Evolutionary conservation across 2,888 invertebrate species (phyloP), one percentile per base, ranked within the genome.

Genomic region (Macaria notata): DNA sequence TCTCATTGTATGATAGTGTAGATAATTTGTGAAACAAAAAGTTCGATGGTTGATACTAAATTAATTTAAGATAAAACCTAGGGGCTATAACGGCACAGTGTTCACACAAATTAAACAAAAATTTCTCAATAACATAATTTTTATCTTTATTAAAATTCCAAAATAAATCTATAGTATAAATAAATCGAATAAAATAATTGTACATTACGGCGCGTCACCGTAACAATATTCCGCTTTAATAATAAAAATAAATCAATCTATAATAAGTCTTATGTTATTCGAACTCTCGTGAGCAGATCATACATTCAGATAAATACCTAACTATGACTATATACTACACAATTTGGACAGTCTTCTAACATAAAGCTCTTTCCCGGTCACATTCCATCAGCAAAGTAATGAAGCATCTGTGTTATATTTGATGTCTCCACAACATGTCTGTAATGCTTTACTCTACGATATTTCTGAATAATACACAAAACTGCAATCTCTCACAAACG

Each of bases 111-210:
- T 4, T n/a, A 46, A 46, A 69, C 59, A 66, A 56, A 19, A 51
- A 43, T 56, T 43, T 9, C 42, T 66, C 53, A 69, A 76, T 77
- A 78, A 75, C 71, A 46, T 54, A 46, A 46, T 78, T 78, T 69
- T 63, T 69, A 70, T 36, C 4, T 84, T 83, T 81, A 80, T 81
- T 83, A 63, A 68, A 76, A 76, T 71, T 64, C 72, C 70, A 77
- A 80, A 76, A 69, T 66, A 71, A 76, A 68, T 61, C 66, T 75
- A 76, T 63, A 66, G 70, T 75, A 76, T 62, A 66, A 71, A 69
- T 71, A 69, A 72, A 69, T 64, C 54, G 9, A 51, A 59, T 59
- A 55, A 58, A 64, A 56, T 61, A 58, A 65, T 39, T 52, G 38
- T 65, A 70, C 54, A 45, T 59, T 59, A 66, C 42, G 59, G 60